Conservation (phyloP, 2,888 invertebrate species). For the Litoditis marina region DNA sequence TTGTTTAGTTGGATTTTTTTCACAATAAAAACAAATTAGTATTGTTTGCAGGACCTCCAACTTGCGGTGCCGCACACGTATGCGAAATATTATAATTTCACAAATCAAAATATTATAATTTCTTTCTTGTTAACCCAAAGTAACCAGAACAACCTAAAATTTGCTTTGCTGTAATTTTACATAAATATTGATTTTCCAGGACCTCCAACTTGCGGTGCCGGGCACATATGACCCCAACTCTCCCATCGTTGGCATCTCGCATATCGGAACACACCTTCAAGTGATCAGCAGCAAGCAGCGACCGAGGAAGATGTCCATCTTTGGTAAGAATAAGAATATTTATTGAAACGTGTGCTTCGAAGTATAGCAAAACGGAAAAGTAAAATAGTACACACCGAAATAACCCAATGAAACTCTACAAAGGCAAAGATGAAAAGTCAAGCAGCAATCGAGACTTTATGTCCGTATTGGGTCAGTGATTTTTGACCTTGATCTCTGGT, state of each 20-base stretch:
- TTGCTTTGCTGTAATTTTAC: neutral
- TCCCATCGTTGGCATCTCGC: slow-evolving; percentile 69
- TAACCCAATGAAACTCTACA: too few relatives aligned
- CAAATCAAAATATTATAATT: too few relatives aligned
- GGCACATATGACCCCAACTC: slow-evolving; percentile 93
- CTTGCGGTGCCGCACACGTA: slow-evolving; percentile 97
- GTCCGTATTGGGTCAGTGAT: too few relatives aligned
- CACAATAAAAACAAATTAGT: slow-evolving; percentile 42
- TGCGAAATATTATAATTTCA: too few relatives aligned
- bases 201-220: slow-evolving; percentile 92
- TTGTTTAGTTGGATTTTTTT: neutral
- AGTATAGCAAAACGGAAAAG: too few relatives aligned
- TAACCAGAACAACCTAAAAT: too few relatives aligned
- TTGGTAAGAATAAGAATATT: slow-evolving; percentile 67
- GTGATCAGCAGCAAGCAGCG: slow-evolving; percentile 97
- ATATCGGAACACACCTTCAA: slow-evolving; percentile 52
- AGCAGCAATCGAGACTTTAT: too few relatives aligned
- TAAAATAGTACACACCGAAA: too few relatives aligned
- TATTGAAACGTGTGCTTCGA: too few relatives aligned
- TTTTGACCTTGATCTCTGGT: too few relatives aligned
- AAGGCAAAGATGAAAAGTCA: too few relatives aligned
- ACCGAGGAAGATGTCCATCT: slow-evolving; percentile 87
- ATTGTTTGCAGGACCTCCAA: slow-evolving; percentile 78
- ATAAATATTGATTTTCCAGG: slow-evolving; percentile 66
- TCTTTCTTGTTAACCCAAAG: too few relatives aligned